These are phyloP conservation scores for Cremastobaeus sp. DNA, from an alignment of 2,888 invertebrate species.

Conservation along the genomic window DNA sequence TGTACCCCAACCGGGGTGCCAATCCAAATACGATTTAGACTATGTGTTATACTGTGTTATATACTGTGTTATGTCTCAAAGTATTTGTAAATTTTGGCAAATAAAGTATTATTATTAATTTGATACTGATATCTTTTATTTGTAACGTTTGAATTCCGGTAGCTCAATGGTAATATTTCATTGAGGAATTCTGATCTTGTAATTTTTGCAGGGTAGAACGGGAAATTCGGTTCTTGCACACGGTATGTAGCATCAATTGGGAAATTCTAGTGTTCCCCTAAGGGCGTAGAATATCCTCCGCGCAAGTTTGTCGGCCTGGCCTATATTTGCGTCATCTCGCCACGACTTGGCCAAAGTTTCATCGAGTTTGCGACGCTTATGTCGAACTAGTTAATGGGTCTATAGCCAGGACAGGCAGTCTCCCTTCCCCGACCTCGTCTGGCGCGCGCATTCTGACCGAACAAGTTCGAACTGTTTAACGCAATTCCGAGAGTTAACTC, in stretches of 20 bases:
- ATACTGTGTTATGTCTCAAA: no score
- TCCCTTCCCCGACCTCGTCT: slow-evolving; percentile 8
- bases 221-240: not conserved
- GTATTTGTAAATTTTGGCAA: no score
- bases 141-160: no score
- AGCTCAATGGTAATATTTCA: no score
- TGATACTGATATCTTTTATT: no score
- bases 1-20: no score
- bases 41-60: no score
- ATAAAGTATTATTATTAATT: no score
- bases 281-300: slow-evolving; percentile 40
- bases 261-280: slow-evolving; percentile 19
- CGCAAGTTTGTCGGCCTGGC: slow-evolving; percentile 38
- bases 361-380: slow-evolving; percentile 69
- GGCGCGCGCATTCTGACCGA: slow-evolving; percentile 44
- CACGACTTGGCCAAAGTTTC: slow-evolving; percentile 64
- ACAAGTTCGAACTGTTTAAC: slow-evolving; percentile 65
- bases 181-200: no score
- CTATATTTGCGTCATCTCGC: slow-evolving; percentile 61
- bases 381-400: slow-evolving; percentile 73
- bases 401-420: slow-evolving; percentile 60
- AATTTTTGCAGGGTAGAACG: no score
- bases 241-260: slow-evolving; percentile 13
- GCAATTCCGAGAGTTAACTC: slow-evolving; percentile 68
- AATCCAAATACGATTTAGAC: no score